Evolutionary conservation across 2,113 vertebrate genomes (phyloP).

Genomic region (Neopipo cinnamomea): DNA sequence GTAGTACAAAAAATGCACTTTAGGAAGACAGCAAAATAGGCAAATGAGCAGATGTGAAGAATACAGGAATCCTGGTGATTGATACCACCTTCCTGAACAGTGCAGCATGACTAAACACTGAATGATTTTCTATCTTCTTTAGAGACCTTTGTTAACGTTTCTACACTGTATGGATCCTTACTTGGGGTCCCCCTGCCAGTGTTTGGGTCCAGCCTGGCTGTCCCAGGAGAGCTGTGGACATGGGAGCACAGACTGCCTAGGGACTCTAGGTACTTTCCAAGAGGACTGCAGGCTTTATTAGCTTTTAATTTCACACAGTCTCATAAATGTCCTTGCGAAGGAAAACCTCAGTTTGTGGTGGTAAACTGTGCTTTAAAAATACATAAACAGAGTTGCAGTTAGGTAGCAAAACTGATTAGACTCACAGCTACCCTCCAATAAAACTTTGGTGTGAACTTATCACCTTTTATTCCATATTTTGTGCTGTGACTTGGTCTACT

Average conservation of each 20-base stretch:
- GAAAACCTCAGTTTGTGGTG: background rate
- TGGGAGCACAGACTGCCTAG: background rate
- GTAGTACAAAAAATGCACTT: background rate
- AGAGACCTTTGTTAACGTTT: background rate
- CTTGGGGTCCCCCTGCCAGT: background rate
- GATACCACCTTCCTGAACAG: background rate
- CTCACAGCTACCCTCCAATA: background rate
- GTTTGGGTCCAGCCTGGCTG: background rate
- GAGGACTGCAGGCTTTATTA: slow-evolving; percentile 23
- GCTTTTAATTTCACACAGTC: slow-evolving; percentile 43
- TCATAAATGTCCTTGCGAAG: slow-evolving; percentile 34
- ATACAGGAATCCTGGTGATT: background rate
- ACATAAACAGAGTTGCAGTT: background rate
- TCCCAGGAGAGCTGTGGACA: background rate
- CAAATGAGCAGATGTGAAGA: background rate
- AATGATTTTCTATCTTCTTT: background rate
- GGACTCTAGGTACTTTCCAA: background rate
- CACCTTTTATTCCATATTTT: background rate
- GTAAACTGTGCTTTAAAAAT: slow-evolving; percentile 35
- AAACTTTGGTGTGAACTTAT: background rate
- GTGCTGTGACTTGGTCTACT: background rate
- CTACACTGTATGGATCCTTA: background rate
- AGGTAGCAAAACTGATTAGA: slow-evolving; percentile 10
- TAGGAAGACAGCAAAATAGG: background rate
- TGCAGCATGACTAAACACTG: background rate